These are phyloP conservation scores for Hippopotamus amphibius DNA, from an alignment of 2,113 vertebrate genomes.

Conservation along the genomic window DNA sequence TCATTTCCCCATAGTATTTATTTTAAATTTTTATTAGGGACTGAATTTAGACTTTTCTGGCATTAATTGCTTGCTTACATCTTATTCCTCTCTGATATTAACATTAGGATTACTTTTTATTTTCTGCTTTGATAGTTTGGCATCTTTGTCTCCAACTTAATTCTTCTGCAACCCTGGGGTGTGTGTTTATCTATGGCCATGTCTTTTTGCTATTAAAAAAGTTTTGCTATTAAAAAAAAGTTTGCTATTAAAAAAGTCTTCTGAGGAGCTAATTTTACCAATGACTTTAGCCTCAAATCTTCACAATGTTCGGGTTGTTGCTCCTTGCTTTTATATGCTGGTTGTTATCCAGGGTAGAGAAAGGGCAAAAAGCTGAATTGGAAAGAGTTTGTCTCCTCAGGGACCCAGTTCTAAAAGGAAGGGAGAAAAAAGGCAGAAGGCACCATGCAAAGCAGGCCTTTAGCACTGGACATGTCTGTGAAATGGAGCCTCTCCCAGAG, in stretches of 20 bases:
- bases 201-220: background rate
- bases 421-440: background rate
- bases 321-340: background rate
- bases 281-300: background rate
- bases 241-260: background rate
- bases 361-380: slow-evolving; percentile 34
- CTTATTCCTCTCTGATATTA: background rate
- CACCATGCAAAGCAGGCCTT: background rate
- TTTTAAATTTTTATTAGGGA: slow-evolving; percentile 44
- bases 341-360: background rate
- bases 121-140: background rate
- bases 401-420: background rate
- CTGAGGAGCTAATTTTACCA: background rate
- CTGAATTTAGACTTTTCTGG: slow-evolving; percentile 11
- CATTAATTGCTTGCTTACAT: background rate
- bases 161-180: background rate
- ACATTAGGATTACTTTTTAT: background rate
- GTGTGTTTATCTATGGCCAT: background rate
- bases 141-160: slow-evolving; percentile 2
- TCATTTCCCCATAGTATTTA: slow-evolving; percentile 53
- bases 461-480: background rate
- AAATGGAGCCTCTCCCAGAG: background rate
- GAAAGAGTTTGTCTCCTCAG: background rate
- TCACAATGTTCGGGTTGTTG: background rate
- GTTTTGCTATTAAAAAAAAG: too few relatives aligned